A percentile compares a stretch with the other conserved stretches of the same genome.
phyloP scores from a whole-genome alignment of 2,113 vertebrate genomes.

The human region GRCh38 chr12:105327001-105327500 shows the following conservation, averaged over 20 bases:
- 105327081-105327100: slow-evolving; percentile 29
- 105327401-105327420: not conserved
- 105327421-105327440: not conserved
- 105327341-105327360: rapidly evolving
- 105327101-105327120: slow-evolving; percentile 21
- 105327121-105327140: not conserved
- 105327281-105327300: not conserved
- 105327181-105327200: not conserved
- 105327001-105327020: not conserved
- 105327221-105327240: not conserved
- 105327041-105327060: slow-evolving; percentile 44
- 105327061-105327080: not conserved
- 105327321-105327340: not conserved
- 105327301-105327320: not conserved
- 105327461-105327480: not conserved
- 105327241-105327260: not conserved
- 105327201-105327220: not conserved
- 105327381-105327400: too few species aligned
- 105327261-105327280: not conserved
- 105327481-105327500: not conserved
- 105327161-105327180: not conserved
- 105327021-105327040: not conserved
- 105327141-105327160: slow-evolving; percentile 1
- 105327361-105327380: not conserved
- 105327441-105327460: not conserved